Conservation (phyloP, 2,113 vertebrate genomes). For the Phylloscopus whistleri region DNA sequence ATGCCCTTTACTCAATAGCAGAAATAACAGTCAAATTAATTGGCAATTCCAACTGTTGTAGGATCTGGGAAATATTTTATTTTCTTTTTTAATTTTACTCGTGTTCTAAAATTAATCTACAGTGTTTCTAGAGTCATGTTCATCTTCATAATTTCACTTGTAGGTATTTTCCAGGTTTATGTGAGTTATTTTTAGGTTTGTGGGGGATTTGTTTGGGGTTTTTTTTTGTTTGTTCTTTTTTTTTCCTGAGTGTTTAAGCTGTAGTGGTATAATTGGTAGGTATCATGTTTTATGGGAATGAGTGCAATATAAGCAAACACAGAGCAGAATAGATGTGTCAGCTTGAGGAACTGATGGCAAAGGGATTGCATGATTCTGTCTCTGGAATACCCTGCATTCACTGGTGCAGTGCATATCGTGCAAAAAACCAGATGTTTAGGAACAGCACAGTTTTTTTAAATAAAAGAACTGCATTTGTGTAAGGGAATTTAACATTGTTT, state of each 20-base stretch:
- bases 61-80: not conserved
- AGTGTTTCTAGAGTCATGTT: not conserved
- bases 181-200: not conserved
- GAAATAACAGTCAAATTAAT: not conserved
- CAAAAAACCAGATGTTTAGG: not conserved
- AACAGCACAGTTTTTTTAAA: not conserved
- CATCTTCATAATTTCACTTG: not conserved
- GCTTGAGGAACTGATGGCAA: not conserved
- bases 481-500: not conserved
- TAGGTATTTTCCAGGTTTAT: not conserved
- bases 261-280: not conserved
- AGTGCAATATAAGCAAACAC: not conserved
- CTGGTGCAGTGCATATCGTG: rapidly evolving
- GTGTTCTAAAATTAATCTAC: not conserved
- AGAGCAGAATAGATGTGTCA: not conserved
- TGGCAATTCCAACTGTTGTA: not conserved
- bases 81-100: not conserved
- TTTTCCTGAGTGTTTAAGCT: not conserved
- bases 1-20: not conserved
- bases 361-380: not conserved
- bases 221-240: not conserved
- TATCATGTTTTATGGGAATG: not conserved
- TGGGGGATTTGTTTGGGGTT: not conserved
- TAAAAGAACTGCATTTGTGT: not conserved
- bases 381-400: not conserved